Evolutionary conservation across 2,113 vertebrate species (phyloP), one percentile per base, ranked within the genome.

Genomic region (Perognathus longimembris): DNA sequence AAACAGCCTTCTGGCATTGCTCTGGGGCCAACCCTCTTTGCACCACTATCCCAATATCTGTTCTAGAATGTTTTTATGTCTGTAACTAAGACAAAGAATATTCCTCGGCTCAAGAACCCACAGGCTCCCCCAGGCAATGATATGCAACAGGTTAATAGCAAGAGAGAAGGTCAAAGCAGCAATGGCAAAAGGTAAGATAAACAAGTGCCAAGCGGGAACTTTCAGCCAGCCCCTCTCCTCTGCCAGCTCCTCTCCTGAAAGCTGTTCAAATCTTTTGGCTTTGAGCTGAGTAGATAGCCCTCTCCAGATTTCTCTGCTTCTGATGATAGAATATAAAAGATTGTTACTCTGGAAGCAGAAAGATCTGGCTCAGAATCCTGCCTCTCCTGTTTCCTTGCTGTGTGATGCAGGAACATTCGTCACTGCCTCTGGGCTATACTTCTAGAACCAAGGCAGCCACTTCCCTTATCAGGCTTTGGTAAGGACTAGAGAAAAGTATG

Each of bases 271-370:
- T 57, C 9, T 6, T 79, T 75, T 57, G 74, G 34, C 36, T 91
- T 45, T 42, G 59, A 80, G 59, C 61, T 79, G 38, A 79, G 24
- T 45, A 15, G 69, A 54, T 38, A 38, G 36, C 34, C 64, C 34
- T 57, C 88, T 54, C 32, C 30, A 88, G 67, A 38, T 34, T 66
- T 64, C 71, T 36, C 24, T 9, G 2, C 54, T 90, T 73, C 28
- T 14, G 42, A 66, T 22, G 36, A 66, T 24, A 1, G 67, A 85
- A 36, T 71, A 40, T 22, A 84, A 90, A 89, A 69, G 18, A 12
- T 6, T 30, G 34, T 85, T 91, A 73, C 38, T 76, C 63, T 80
- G 63, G 84, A 81, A 91, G 75, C 79, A 70, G 26, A 21, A n/a
- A 57, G 50, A 57, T 5, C 40, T 88, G 80, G 36, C 34, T 88